Conservation (phyloP, 2,113 vertebrate genomes). For the Corythaeola cristata region DNA sequence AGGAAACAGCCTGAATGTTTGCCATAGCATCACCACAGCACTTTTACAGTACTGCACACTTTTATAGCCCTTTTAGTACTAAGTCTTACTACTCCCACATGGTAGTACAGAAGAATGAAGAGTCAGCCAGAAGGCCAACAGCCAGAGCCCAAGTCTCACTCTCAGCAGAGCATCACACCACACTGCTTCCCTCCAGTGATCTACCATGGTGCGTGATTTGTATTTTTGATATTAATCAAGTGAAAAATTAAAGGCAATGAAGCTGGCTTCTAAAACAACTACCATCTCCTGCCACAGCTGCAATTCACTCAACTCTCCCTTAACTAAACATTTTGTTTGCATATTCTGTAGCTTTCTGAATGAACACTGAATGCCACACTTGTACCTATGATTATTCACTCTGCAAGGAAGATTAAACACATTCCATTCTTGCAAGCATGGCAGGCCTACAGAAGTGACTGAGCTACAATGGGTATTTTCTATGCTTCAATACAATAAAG, state of each 20-base stretch:
- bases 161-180: background rate
- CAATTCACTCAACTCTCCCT: background rate
- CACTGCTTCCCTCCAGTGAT: background rate
- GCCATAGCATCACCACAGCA: background rate
- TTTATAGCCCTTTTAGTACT: background rate
- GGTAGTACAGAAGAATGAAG: background rate
- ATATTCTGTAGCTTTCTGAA: background rate
- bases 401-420: background rate
- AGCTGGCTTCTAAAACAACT: background rate
- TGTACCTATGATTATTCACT: conserved; percentile 4
- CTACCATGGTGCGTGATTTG: background rate
- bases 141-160: background rate
- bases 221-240: background rate
- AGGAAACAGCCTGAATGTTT: background rate
- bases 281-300: background rate
- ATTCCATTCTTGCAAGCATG: background rate
- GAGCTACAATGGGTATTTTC: background rate
- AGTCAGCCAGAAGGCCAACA: background rate
- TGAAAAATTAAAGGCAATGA: background rate
- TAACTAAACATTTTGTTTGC: background rate
- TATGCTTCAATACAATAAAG: background rate
- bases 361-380: background rate
- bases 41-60: background rate
- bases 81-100: background rate
- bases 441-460: conserved; percentile 18